Evolutionary conservation across 2,113 vertebrate species (phyloP).

Genomic region (Canis aureus): DNA sequence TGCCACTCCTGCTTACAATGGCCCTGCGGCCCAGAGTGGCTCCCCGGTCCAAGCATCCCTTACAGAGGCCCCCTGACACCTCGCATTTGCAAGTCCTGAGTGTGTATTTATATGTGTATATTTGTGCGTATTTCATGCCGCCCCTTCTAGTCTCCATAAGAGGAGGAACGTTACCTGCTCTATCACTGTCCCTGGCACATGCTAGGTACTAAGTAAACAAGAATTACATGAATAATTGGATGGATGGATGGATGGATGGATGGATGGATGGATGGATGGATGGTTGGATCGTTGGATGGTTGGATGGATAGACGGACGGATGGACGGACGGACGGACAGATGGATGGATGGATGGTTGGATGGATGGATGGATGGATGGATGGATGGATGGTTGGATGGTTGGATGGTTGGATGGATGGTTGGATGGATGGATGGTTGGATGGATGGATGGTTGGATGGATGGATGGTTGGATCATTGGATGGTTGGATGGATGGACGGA

Average conservation of each 20-base stretch:
- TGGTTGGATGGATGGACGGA: not conserved
- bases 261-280: not conserved
- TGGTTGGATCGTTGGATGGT: not conserved
- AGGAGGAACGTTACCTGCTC: not conserved
- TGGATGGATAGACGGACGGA: not conserved
- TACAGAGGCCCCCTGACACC: not conserved
- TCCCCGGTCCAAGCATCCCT: not conserved
- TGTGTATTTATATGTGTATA: not conserved
- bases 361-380: not conserved
- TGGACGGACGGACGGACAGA: not conserved
- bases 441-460: not conserved
- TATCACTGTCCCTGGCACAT: not conserved
- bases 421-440: not conserved
- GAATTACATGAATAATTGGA: not conserved
- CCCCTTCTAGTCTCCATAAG: not conserved
- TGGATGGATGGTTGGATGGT: not conserved
- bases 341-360: not conserved
- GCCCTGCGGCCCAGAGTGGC: too few relatives aligned
- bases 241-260: not conserved
- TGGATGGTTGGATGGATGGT: not conserved
- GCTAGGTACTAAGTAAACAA: not conserved
- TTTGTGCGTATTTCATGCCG: not conserved
- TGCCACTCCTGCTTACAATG: not conserved
- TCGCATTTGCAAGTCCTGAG: not conserved
- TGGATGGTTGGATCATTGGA: not conserved